Percentiles rank a stretch among this genome's conserved stretches.
These are phyloP conservation scores for Ciconia stormi DNA, from an alignment of 2,113 vertebrate genomes.

Conservation along the genomic window DNA sequence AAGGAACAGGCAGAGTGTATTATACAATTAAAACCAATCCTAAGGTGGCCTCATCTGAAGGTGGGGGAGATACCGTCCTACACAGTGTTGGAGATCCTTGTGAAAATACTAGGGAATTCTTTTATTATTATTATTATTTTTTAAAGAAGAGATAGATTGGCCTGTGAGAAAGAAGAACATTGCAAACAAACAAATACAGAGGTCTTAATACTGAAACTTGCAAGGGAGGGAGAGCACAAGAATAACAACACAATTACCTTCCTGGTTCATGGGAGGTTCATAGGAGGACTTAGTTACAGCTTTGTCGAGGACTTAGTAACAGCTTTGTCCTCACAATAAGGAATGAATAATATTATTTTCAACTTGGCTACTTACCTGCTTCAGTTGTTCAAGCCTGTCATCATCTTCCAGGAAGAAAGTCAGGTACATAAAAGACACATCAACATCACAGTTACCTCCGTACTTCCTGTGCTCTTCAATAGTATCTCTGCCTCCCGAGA, in stretches of 20 bases:
- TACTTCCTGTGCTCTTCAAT: slow-evolving; percentile 90
- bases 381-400: slow-evolving; percentile 89
- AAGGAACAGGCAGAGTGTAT: not conserved
- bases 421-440: slow-evolving; percentile 96
- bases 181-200: not conserved
- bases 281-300: not conserved
- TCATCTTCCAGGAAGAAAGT: slow-evolving; percentile 98
- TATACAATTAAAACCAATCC: not conserved
- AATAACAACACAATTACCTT: not conserved
- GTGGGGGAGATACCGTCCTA: not conserved
- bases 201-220: not conserved
- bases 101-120: not conserved
- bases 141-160: not conserved
- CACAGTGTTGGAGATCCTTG: not conserved
- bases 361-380: slow-evolving; percentile 77
- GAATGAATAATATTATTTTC: not conserved
- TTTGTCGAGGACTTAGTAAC: not conserved
- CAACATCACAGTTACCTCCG: slow-evolving; percentile 91
- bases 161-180: not conserved
- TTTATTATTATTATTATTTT: not conserved
- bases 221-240: not conserved
- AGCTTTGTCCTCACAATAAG: not conserved
- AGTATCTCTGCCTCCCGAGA: slow-evolving; percentile 94
- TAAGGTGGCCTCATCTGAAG: not conserved
- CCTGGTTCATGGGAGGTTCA: not conserved